Base-by-base conservation (phyloP, 2,888 invertebrate genomes). In the Lepidocyrtinus sp. region DNA sequence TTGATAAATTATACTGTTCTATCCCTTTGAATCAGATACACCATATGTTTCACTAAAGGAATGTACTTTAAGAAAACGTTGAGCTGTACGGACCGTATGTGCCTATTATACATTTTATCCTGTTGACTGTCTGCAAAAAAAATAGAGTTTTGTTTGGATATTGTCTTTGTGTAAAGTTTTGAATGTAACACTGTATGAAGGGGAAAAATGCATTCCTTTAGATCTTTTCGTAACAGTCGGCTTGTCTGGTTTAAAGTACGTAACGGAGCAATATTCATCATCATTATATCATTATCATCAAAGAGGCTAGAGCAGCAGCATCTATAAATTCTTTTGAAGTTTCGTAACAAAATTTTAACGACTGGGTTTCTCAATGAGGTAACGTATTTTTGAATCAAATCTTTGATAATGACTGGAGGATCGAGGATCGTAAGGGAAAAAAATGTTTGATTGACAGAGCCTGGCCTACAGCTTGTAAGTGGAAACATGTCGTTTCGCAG, bases 231-330 rank as follows among this genome's bases (percentile, higher is more conserved):
- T 50, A 50, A 36, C 5, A 25, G 68, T 68, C 50, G 68, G 68
- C 50, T 26, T 68, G 68, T 68, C 68, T 68, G 68, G 45, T 68
- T 68, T 17, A 21, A 68, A 19, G 50, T 55, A 22, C 55, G 36
- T 21, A 68, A 9, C 27, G 65, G 21, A 65, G 27, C 21, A 36
- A 55, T 68, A 68, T 22, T 70, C 22, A 68, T 68, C 24, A 68
- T 46, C 50, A 68, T 50, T 50, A 50, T 50, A 50, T 68, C 45
- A 67, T 46, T 24, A 68, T 68, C 50, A 55, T 50, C 55, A 36
- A 17, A 19, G n/a, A 45, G 17, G n/a, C 64, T 3, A 64, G n/a
- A 65, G 62, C 7, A 62, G 65, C 19, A 65, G 62, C 9, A n/a
- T n/a, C n/a, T n/a, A n/a, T n/a, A n/a, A n/a, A n/a, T n/a, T n/a